Evolutionary conservation across 2,797 vertebrate species (phyloP).

Genomic region (Nasua narica): DNA sequence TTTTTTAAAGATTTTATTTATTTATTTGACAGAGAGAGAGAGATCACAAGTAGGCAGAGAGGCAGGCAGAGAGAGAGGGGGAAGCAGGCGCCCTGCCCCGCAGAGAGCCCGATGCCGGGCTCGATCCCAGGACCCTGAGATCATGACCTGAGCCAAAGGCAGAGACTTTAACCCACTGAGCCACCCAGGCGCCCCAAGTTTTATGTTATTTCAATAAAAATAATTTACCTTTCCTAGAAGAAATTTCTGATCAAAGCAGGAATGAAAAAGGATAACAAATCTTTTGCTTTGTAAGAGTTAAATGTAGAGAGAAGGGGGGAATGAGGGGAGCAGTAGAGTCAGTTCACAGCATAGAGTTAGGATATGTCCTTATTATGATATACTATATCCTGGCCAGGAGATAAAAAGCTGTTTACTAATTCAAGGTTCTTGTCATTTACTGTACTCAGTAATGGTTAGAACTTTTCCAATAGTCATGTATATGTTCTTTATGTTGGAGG

Average conservation of each 20-base stretch:
- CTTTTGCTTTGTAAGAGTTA: not conserved
- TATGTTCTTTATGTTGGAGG: not conserved
- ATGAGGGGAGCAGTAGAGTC: not conserved
- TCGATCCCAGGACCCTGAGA: no score
- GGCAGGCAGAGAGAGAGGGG: no score
- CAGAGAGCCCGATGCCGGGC: no score
- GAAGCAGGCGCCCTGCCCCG: no score
- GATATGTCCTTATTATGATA: not conserved
- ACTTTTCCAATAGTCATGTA: not conserved
- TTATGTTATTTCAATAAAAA: not conserved
- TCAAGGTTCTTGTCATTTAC: not conserved
- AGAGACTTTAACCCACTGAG: no score
- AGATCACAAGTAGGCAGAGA: no score
- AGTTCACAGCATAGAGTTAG: not conserved
- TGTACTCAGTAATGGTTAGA: not conserved
- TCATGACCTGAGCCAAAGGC: no score
- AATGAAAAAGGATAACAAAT: not conserved
- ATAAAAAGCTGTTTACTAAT: not conserved
- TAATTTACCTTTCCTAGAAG: not conserved
- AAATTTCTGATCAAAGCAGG: not conserved
- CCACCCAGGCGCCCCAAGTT: no score
- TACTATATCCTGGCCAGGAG: not conserved
- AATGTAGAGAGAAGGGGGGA: accelerated
- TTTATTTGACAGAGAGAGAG: no score
- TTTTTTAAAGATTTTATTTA: no score